Conservation (phyloP, 2,113 vertebrate species). For the Helogale parvula region DNA sequence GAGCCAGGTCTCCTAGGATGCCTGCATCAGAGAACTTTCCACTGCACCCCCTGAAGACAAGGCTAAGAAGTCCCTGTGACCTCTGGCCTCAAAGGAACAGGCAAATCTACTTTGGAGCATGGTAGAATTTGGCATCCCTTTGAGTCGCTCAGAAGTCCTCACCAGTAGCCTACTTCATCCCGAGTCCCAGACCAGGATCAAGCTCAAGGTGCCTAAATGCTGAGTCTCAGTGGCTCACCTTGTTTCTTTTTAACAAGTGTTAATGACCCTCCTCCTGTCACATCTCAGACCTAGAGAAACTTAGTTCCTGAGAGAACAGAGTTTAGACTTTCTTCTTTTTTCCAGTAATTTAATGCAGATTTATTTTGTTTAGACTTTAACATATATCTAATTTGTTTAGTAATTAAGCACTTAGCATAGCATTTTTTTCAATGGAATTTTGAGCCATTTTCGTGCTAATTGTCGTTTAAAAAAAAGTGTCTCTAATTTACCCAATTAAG, state of each 20-base stretch:
- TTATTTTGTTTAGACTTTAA: neutral
- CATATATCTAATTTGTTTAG: constrained; percentile 14
- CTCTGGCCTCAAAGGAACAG: neutral
- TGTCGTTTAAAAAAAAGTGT: constrained; percentile 16
- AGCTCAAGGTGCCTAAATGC: neutral
- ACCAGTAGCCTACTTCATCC: neutral
- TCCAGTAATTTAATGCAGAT: neutral
- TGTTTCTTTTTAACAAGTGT: neutral
- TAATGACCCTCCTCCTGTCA: neutral
- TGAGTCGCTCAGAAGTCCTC: neutral
- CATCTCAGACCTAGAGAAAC: neutral
- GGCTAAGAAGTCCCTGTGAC: neutral
- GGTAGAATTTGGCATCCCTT: neutral
- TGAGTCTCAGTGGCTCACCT: neutral
- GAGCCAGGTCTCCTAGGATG: neutral
- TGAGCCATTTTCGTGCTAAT: constrained; percentile 21
- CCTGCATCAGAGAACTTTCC: neutral
- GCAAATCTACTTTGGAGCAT: neutral
- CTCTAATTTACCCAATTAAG: neutral
- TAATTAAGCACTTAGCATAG: constrained; percentile 7
- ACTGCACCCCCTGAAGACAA: neutral
- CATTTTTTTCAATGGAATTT: neutral
- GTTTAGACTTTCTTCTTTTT: neutral
- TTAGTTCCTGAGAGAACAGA: neutral
- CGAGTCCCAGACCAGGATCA: neutral